Conservation (phyloP, 2,113 vertebrate genomes). For the Cranoglanis bouderius region DNA sequence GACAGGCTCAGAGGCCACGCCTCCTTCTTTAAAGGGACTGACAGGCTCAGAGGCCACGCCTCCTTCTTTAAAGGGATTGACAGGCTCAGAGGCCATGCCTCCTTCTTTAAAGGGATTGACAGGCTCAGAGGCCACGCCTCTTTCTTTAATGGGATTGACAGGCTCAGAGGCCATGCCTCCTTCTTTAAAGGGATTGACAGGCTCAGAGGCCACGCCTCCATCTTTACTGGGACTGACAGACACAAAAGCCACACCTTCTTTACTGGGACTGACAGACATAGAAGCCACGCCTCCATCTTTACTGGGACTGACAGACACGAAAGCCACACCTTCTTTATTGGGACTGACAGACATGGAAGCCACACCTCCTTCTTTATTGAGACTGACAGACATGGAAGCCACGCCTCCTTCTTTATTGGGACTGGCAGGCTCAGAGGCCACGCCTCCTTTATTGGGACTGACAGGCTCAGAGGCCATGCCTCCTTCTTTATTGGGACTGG, state of each 20-base stretch:
- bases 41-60: neutral
- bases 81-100: neutral
- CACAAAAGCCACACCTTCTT: neutral
- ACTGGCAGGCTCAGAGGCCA: neutral
- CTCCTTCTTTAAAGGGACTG: neutral
- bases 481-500: neutral
- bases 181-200: too few relatives aligned
- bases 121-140: neutral
- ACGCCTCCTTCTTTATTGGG: neutral
- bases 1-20: neutral
- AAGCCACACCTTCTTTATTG: neutral
- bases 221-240: neutral
- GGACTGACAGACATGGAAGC: neutral
- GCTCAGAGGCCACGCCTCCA: neutral
- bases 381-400: neutral
- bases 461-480: neutral
- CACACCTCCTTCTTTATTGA: neutral
- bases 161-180: neutral
- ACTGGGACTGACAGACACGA: neutral
- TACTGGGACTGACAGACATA: neutral
- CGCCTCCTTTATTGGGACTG: neutral
- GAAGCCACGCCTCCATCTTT: neutral
- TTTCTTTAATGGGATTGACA: neutral
- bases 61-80: neutral
- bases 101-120: neutral